Evolutionary conservation across 1,140 invertebrate species (phyloP), one percentile per base, ranked within the genome.

Genomic region (Drosophila elegans): DNA sequence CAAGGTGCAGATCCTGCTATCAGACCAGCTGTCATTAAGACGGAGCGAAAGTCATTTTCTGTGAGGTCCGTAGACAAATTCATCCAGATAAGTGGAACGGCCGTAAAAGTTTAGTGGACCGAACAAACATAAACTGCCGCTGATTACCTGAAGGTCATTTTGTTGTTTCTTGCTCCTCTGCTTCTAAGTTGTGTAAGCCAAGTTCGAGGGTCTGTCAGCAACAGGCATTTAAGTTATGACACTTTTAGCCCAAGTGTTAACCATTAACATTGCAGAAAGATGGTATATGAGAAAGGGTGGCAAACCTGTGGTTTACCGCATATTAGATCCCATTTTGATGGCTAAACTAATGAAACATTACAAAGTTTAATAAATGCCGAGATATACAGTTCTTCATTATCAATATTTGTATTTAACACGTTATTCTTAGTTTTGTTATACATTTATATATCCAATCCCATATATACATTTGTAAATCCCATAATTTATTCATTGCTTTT

Each of bases 71-170:
- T 68, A 78, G 78, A 82, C 55, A 66, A 64, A 68, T 71, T 69
- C 69, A 25, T 42, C 6, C 39, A 72, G 75, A 82, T 82, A 86
- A 86, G 83, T 79, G 79, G 42, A 39, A 59, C 38, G 41, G 41
- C 75, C 63, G 83, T 86, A 82, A 86, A 86, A 88, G 78, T 82
- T 86, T 88, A 88, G 67, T 76, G 83, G 79, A 41, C 52, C 83
- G 72, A 83, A 82, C 79, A 66, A 73, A 82, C 83, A 82, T 88
- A 88, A 86, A 82, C 77, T 86, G 57, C 36, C 72, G 74, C 78
- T 82, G 83, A 86, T 86, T 86, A 86, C 75, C 71, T 73, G 49
- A 55, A 66, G 66, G 74, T 82, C 75, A 74, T 74, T 66, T 42
- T 48, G 38, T 60, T 51, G 41, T 51, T 69, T 69, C 46, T 52